Percentiles rank a stretch among this genome's conserved stretches.
These are phyloP conservation scores for Chionodraco myersi DNA, from an alignment of 2,113 vertebrate species.

Conservation along the genomic window DNA sequence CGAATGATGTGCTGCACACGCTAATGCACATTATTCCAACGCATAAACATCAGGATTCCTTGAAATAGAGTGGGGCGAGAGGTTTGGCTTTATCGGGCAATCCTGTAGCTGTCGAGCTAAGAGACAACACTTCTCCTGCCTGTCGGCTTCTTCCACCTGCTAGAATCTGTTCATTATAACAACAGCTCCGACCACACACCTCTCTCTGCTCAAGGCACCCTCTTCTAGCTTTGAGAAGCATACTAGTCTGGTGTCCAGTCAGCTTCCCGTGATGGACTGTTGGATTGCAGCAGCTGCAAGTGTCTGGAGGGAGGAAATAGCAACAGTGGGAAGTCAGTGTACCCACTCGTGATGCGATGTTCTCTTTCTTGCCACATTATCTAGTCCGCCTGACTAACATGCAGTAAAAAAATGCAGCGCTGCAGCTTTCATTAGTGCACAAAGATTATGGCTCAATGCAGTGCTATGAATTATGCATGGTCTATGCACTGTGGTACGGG, in stretches of 20 bases:
- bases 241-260: slow-evolving; percentile 32
- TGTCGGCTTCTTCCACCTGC: slow-evolving; percentile 36
- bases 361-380: slow-evolving; percentile 60
- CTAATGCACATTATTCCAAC: slow-evolving; percentile 65
- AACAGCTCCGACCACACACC: slow-evolving; percentile 7
- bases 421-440: slow-evolving; percentile 76
- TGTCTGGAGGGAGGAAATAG: slow-evolving; percentile 42
- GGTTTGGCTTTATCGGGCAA: slow-evolving; percentile 21
- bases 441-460: slow-evolving; percentile 79
- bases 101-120: slow-evolving; percentile 15
- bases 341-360: slow-evolving; percentile 62
- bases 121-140: slow-evolving; percentile 13
- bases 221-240: slow-evolving; percentile 21
- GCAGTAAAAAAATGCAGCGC: slow-evolving; percentile 61
- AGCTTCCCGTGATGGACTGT: slow-evolving; percentile 57
- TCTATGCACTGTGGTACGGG: slow-evolving; percentile 30
- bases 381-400: slow-evolving; percentile 60
- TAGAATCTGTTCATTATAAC: slow-evolving; percentile 27
- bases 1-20: slow-evolving; percentile 50
- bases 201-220: neutral
- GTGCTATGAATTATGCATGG: slow-evolving; percentile 77
- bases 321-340: slow-evolving; percentile 48
- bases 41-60: slow-evolving; percentile 58
- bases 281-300: slow-evolving; percentile 50
- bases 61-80: slow-evolving; percentile 34